A percentile compares a stretch with the other conserved stretches of the same genome.
Evolutionary conservation across 2,888 invertebrate genomes (phyloP).

Genomic region (Isoperla grammatica): DNA sequence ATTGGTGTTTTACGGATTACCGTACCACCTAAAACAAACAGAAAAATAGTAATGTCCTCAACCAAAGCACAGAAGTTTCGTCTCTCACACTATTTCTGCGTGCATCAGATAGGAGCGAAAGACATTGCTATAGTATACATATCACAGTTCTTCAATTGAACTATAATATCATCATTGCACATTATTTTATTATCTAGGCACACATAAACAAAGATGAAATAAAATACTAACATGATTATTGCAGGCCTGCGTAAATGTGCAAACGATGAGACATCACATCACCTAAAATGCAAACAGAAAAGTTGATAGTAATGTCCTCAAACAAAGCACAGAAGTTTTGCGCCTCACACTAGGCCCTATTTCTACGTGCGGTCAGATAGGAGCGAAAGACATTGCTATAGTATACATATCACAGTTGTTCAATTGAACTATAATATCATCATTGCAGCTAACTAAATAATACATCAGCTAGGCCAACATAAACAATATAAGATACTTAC

Average conservation of each 20-base stretch:
- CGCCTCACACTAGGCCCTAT: too few relatives aligned
- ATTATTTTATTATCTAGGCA: background rate
- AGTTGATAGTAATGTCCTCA: too few relatives aligned
- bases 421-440: conserved; percentile 33
- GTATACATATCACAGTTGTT: conserved; percentile 20
- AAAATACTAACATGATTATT: too few relatives aligned
- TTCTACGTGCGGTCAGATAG: conserved; percentile 27
- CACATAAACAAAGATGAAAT: too few relatives aligned
- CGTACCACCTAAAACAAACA: background rate
- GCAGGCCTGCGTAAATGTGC: too few relatives aligned
- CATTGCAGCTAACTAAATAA: conserved; percentile 25
- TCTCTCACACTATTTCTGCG: background rate
- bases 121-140: conserved; percentile 36
- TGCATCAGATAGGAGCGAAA: conserved; percentile 42
- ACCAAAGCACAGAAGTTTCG: background rate
- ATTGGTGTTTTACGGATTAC: too few relatives aligned
- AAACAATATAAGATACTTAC: too few relatives aligned
- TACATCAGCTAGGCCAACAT: too few relatives aligned
- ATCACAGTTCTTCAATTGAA: conserved; percentile 42
- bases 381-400: conserved; percentile 29
- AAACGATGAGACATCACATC: too few relatives aligned
- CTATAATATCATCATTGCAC: conserved; percentile 41
- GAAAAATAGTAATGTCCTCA: too few relatives aligned
- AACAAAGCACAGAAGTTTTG: too few relatives aligned
- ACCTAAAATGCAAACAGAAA: background rate